phyloP scores from a whole-genome alignment of 1,140 invertebrate genomes.

The Atta cephalotes region DNA sequence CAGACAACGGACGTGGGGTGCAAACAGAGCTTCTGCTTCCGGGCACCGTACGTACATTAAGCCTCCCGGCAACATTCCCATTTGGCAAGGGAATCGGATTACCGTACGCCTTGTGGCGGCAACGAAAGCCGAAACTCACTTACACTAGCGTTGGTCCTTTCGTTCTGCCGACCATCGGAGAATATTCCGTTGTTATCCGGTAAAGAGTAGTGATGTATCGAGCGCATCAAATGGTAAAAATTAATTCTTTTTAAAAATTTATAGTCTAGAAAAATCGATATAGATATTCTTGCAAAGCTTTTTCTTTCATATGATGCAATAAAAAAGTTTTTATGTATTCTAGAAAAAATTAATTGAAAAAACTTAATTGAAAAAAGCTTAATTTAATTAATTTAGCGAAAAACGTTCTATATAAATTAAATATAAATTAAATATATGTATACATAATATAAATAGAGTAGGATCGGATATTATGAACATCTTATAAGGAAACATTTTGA shows the following conservation, averaged over 20 bases:
- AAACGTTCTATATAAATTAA: not conserved
- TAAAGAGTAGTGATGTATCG: conserved; percentile 30
- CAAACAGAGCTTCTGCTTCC: conserved; percentile 61
- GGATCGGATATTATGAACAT: no score
- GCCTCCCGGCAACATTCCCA: conserved; percentile 59
- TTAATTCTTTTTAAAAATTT: not conserved
- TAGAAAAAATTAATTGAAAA: not conserved
- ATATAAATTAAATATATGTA: not conserved
- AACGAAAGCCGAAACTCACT: conserved; percentile 67
- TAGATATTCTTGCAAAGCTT: no score
- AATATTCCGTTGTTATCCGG: conserved; percentile 30
- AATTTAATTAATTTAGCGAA: not conserved
- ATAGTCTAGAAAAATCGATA: conserved; percentile 1
- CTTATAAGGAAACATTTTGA: no score
- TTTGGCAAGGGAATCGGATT: conserved; percentile 66
- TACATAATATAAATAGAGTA: no score
- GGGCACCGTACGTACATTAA: conserved; percentile 54
- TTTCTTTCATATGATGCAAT: not conserved
- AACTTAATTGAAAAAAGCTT: no score
- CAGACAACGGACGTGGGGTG: conserved; percentile 49
- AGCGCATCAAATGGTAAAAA: not conserved
- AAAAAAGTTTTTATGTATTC: not conserved
- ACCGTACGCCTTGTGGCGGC: conserved; percentile 55
- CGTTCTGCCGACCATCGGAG: conserved; percentile 37
- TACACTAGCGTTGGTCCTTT: conserved; percentile 33